Evolutionary conservation across 2,113 vertebrate genomes (phyloP).

Genomic region (Pachypanchax playfairii): DNA sequence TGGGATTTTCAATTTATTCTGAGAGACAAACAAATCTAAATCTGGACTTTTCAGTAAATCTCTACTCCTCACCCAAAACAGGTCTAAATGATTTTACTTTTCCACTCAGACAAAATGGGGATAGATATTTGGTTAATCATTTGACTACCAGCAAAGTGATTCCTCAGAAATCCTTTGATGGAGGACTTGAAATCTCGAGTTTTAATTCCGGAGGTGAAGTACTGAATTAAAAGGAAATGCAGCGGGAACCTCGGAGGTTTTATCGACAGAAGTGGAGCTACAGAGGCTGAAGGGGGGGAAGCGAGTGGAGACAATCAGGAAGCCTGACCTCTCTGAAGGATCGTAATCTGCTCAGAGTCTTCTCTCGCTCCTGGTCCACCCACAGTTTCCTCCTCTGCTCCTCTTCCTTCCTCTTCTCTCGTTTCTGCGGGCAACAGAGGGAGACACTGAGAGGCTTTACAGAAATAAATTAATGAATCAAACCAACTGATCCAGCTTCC

Average conservation of each 20-base stretch:
- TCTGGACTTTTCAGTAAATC: too few relatives aligned
- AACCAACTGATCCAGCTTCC: background rate
- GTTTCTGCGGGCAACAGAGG: constrained; percentile 84
- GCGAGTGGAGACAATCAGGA: constrained; percentile 7
- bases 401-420: constrained; percentile 89
- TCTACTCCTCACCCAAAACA: too few relatives aligned
- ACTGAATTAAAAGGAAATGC: background rate
- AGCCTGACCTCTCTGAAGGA: constrained; percentile 88
- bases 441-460: constrained; percentile 32
- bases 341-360: constrained; percentile 89
- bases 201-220: too few relatives aligned
- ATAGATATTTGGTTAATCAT: too few relatives aligned
- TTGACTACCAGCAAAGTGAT: too few relatives aligned
- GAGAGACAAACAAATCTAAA: too few relatives aligned
- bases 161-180: too few relatives aligned
- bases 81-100: too few relatives aligned
- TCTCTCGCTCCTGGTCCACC: constrained; percentile 91
- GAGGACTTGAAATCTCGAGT: too few relatives aligned
- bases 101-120: too few relatives aligned
- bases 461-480: constrained; percentile 1
- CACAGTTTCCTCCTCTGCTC: constrained; percentile 88
- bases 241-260: constrained; percentile 1
- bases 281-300: too few relatives aligned
- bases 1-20: too few relatives aligned
- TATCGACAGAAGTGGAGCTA: constrained; percentile 9